Base-by-base conservation (phyloP, 2,888 invertebrate species). In the Chesias legatella region DNA sequence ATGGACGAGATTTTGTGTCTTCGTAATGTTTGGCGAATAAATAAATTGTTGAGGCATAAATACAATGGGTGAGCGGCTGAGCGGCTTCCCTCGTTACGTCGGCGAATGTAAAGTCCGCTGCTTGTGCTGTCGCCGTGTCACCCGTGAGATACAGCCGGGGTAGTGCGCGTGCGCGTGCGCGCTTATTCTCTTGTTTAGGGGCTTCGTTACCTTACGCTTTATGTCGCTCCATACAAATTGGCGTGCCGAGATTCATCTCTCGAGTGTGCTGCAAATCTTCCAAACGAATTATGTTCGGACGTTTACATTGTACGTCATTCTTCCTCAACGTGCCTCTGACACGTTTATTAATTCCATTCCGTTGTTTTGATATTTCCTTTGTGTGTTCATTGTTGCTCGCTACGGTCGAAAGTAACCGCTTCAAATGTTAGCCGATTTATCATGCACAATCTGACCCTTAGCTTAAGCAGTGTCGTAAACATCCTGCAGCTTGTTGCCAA, bases 1-100 rank as follows among this genome's bases (percentile, higher is more conserved):
- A 88, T 86, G 86, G 84, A 83, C 86, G 78, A 83, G 86, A 86
- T 86, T 88, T 86, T 84, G 86, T 88, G 86, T 85, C 83, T 79
- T 75, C 81, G 84, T 84, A 84, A 86, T 86, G 85, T 86, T 84
- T 80, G 79, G 79, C 81, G 84, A 84, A 88, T 88, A 84, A 84
- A 86, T 86, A 86, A 85, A 85, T 85, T 75, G 82, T 80, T 77
- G 73, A 80, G 74, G 81, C 80, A 85, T 83, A 86, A 85, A 85
- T 84, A 86, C 86, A 85, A 86, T 86, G 86, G 86, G 73, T 71
- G 71, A 67, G 67, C 62, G 70, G 76, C n/a, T 34, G 24, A 28
- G 79, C 79, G 77, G 81, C 81, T 78, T 67, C 78, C 72, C 79
- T 88, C 86, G 86, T 88, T 86, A 88, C 79, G 83, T 79, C 84